phyloP scores from a whole-genome alignment of 2,113 vertebrate genomes.

The Neomonachus schauinslandi region DNA sequence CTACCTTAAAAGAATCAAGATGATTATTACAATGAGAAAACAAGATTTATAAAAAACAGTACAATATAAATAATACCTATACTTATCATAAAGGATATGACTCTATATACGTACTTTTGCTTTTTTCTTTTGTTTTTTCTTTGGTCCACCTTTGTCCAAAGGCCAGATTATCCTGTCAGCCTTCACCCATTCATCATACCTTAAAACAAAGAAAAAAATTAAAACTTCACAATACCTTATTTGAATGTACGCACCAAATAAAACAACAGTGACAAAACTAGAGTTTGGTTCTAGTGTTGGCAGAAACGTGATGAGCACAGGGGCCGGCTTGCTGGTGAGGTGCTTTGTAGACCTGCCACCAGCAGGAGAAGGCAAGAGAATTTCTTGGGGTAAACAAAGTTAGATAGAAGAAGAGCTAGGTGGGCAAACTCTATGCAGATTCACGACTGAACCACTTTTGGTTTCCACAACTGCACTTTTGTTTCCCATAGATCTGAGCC shows the following conservation, averaged over 20 bases:
- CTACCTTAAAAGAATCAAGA: neutral
- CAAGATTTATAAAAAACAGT: neutral
- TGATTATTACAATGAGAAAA: slow-evolving; percentile 29
- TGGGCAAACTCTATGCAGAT: neutral
- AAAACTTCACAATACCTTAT: neutral
- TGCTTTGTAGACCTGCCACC: neutral
- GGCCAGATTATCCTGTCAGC: slow-evolving; percentile 99
- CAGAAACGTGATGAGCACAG: neutral
- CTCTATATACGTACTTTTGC: slow-evolving; percentile 89
- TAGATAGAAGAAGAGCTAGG: no score
- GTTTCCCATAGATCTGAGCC: neutral
- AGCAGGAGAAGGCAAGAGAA: neutral
- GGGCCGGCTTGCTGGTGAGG: neutral
- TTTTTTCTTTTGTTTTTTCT: slow-evolving; percentile 96
- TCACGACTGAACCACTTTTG: neutral
- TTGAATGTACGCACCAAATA: slow-evolving; percentile 38
- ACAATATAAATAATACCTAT: neutral
- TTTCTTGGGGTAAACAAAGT: neutral
- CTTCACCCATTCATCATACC: slow-evolving; percentile 99
- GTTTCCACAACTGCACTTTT: neutral
- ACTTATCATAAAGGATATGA: neutral
- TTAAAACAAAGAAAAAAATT: slow-evolving; percentile 77
- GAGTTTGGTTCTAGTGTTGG: neutral
- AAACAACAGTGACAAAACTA: slow-evolving; percentile 25
- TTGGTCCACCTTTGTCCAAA: slow-evolving; percentile 94